Conservation (phyloP, 2,888 invertebrate species). For the Sinopyrophorus schimmeli region DNA sequence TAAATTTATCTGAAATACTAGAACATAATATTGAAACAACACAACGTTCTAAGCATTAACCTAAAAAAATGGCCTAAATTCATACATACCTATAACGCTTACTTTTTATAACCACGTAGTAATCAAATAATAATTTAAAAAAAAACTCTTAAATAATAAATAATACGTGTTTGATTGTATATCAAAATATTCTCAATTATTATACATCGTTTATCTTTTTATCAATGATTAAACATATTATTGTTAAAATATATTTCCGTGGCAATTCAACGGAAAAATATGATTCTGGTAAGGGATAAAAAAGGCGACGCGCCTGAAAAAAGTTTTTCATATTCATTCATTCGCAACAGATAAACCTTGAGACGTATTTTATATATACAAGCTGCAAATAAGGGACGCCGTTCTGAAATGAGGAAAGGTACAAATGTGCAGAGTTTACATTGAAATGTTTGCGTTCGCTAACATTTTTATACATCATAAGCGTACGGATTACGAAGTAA, state of each 20-base stretch:
- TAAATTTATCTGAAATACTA: constrained; percentile 5
- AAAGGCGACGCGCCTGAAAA: constrained; percentile 22
- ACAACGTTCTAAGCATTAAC: too few relatives aligned
- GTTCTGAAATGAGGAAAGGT: constrained; percentile 24
- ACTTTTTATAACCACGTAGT: too few relatives aligned
- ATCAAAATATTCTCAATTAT: too few relatives aligned
- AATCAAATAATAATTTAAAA: too few relatives aligned
- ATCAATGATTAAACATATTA: too few relatives aligned
- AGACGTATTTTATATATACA: constrained; percentile 29
- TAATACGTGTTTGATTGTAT: too few relatives aligned
- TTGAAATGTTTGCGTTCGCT: constrained; percentile 21
- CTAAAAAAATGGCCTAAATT: too few relatives aligned
- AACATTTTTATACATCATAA: constrained; percentile 25
- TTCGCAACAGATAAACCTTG: constrained; percentile 34
- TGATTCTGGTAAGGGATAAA: constrained; percentile 15
- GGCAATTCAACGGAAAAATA: constrained; percentile 19
- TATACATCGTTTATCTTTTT: too few relatives aligned
- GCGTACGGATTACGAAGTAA: constrained; percentile 18
- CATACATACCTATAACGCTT: too few relatives aligned
- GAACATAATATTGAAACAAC: not conserved
- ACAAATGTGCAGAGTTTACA: constrained; percentile 24
- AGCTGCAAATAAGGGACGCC: constrained; percentile 25
- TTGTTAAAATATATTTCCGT: too few relatives aligned
- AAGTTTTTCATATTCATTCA: constrained; percentile 33
- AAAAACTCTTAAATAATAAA: too few relatives aligned